Base-by-base conservation (phyloP, 2,888 invertebrate genomes). In the Lissocephala sabroskyi region DNA sequence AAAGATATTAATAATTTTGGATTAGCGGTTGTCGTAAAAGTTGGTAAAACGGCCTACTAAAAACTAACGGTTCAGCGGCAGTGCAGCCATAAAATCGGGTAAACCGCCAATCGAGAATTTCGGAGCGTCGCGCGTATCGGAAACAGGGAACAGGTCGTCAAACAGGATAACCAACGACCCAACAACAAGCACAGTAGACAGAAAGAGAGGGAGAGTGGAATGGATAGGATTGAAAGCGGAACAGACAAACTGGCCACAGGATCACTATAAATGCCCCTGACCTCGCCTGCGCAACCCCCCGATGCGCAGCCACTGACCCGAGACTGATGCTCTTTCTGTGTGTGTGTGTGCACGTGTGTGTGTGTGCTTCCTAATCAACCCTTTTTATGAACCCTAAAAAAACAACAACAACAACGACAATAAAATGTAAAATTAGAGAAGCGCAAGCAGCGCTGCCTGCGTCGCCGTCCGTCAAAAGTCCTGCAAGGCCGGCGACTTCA, bases 381-480 rank as follows among this genome's bases (percentile, higher is more conserved):
- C 70, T 71, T 65, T 35, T 67, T 70, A 70, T 71, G 71, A 77
- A 77, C 70, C 78, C 70, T 66, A 65, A 68, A 62, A 76, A 59
- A 11, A 18, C 30, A 52, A 45, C 10, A 16, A 13, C 14, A 35
- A 35, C 48, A 52, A 59, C 55, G 64, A 73, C 74, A 74, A 62
- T 68, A 79, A 79, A 73, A 68, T 78, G 63, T 70, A 59, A 71
- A 77, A 71, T 71, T 78, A 71, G 75, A 80, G 68, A 56, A 64
- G 37, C 39, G 33, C 42, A 42, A 53, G 43, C 56, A 47, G 43
- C 56, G 47, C 29, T 26, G 53, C 26, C 23, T 29, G 37, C 58
- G 19, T 41, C 13, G 33, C 41, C 13, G 13, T 10, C 32, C 23
- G 23, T 7, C 23, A 23, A 3, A 3, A 7, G 4, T 23, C 4